Evolutionary conservation across 2,113 vertebrate species (phyloP).

Genomic region (Notechis scutatus): DNA sequence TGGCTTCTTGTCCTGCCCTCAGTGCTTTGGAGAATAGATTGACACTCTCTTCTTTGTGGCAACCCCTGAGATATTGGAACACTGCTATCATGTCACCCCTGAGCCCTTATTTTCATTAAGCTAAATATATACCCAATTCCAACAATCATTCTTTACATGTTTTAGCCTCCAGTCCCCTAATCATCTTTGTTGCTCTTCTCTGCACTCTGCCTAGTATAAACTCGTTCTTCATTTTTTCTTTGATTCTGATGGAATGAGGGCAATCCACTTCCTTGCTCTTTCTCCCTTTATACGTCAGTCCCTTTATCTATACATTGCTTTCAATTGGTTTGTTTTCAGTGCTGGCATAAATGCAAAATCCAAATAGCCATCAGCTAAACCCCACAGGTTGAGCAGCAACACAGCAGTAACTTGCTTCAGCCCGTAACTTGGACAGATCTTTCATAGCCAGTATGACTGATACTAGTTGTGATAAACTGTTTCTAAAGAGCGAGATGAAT

Average conservation of each 20-base stretch:
- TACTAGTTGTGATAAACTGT: background rate
- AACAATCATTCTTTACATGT: no score
- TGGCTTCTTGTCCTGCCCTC: no score
- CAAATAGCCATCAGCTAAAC: background rate
- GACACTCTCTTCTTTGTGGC: no score
- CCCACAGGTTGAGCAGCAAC: background rate
- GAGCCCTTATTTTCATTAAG: no score
- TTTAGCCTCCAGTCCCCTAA: no score
- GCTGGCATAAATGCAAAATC: background rate
- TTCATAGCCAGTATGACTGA: background rate
- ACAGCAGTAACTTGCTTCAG: background rate
- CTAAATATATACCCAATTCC: no score
- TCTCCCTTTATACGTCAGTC: background rate
- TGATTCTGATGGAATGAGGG: background rate
- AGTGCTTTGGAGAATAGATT: no score
- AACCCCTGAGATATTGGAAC: no score
- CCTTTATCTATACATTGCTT: background rate
- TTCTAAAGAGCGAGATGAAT: constrained; percentile 4
- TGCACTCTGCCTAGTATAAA: background rate
- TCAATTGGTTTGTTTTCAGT: background rate
- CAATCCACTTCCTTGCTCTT: background rate
- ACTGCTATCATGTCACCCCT: no score
- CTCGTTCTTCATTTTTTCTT: background rate
- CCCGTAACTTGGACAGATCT: background rate
- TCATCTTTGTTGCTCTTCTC: no score